Evolutionary conservation across 1,140 invertebrate species (phyloP).

Genomic region (Ephestia elutella): DNA sequence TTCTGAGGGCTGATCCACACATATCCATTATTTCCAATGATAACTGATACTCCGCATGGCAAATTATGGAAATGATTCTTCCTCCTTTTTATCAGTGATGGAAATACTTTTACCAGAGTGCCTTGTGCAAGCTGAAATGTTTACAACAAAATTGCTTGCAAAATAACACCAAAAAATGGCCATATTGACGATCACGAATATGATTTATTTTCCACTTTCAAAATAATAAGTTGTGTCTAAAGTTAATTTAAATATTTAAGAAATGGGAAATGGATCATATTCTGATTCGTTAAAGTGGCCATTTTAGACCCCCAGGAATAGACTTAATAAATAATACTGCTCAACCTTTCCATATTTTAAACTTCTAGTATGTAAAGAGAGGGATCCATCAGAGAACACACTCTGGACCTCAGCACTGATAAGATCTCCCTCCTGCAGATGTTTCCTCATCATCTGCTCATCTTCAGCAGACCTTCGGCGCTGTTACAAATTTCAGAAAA

Average conservation of each 20-base stretch:
- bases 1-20: slow-evolving; percentile 92
- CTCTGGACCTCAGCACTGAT: slow-evolving; percentile 98
- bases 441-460: slow-evolving; percentile 97
- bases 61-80: slow-evolving; percentile 98
- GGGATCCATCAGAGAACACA: slow-evolving; percentile 90
- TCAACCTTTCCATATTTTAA: slow-evolving; percentile 96
- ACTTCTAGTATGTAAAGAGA: slow-evolving; percentile 96
- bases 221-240: no score
- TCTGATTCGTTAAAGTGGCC: no score
- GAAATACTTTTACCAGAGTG: slow-evolving; percentile 91
- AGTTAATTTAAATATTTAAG: no score
- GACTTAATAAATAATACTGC: no score
- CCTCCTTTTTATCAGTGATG: slow-evolving; percentile 92
- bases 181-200: no score
- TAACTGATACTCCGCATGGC: slow-evolving; percentile 91
- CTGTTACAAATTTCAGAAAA: slow-evolving; percentile 65
- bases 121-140: slow-evolving; percentile 78
- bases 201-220: no score
- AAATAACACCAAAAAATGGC: no score
- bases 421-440: slow-evolving; percentile 96
- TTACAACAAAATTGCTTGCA: no score
- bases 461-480: slow-evolving; percentile 95
- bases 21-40: slow-evolving; percentile 97
- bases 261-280: no score
- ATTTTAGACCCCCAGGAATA: no score